Evolutionary conservation across 2,113 vertebrate species (phyloP), one percentile per base, ranked within the genome.

Genomic region (Albula goreensis): DNA sequence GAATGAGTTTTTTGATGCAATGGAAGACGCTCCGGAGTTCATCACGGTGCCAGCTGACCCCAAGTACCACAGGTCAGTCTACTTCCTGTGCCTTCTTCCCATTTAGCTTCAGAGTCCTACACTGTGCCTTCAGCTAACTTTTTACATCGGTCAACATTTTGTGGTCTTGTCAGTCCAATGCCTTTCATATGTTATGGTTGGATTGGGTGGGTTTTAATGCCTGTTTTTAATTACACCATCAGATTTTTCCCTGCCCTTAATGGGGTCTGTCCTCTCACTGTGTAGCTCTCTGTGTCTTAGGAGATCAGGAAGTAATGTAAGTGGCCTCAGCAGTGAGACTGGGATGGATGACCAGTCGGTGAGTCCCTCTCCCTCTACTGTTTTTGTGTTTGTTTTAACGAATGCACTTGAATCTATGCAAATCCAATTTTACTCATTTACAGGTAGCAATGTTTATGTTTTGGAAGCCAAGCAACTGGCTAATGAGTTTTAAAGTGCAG

Each of bases 291-390:
- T 77, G 41, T 83, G 66, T 66, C 53, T 83, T 19, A 99, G 98
- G 91, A 96, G 98, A 85, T 98, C 98, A 0, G 97, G 97, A 90
- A 99, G 98, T 93, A 99, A 98, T 78, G 94, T 97, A 84, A 99
- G 98, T 0, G 97, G 97, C 11, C 90, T 98, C 92, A 99, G 98
- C 94, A 97, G 94, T 5, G 98, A 99, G 88, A 95, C 95, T 89
- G 96, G 96, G 91, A 95, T 96, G 78, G 98, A 99, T 0, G 98
- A 99, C 56, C 97, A 97, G 88, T 96, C 94, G 85, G 97, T 98
- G 84, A 95, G 93, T 89, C 80, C 83, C 0, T 85, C 83, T 82
- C 41, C 77, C 51, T 8, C 0, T 66, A 41, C 4, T 6, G 25
- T 52, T n/a, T 51, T 53, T 87, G 83, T 87, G 84, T 90, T 88